phyloP scores from a whole-genome alignment of 2,888 invertebrate species.

The Plebejus melissa region DNA sequence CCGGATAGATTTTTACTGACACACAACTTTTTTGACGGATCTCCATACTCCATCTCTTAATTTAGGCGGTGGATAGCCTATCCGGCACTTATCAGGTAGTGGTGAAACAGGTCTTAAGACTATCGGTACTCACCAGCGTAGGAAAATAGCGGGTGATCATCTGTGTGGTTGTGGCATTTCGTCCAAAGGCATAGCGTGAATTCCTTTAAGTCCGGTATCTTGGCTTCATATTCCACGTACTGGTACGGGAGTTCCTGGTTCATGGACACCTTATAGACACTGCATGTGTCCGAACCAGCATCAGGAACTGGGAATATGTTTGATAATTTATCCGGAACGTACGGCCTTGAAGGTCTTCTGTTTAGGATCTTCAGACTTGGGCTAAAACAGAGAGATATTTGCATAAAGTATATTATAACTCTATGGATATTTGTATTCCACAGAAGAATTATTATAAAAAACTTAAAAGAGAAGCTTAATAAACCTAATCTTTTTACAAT shows the following conservation, averaged over 20 bases:
- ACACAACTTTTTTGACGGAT: no score
- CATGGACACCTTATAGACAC: constrained; percentile 84
- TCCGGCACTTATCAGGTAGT: no score
- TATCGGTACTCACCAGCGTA: constrained; percentile 83
- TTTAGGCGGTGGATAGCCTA: no score
- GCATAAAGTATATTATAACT: no score
- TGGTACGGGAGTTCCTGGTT: constrained; percentile 84
- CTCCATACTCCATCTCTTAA: no score
- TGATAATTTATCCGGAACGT: constrained; percentile 48
- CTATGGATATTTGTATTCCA: no score
- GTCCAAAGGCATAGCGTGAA: constrained; percentile 91
- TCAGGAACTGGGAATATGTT: constrained; percentile 41
- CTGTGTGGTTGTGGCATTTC: constrained; percentile 89
- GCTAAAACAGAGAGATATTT: constrained; percentile 42
- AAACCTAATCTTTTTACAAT: no score
- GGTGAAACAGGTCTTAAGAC: no score
- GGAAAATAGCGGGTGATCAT: constrained; percentile 90
- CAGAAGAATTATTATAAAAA: no score
- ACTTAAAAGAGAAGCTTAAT: no score
- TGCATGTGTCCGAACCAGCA: constrained; percentile 76
- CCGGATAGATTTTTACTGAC: no score
- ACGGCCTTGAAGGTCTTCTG: constrained; percentile 46
- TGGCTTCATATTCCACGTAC: constrained; percentile 85
- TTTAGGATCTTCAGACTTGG: constrained; percentile 60
- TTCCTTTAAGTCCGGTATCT: constrained; percentile 87